Base-by-base conservation (phyloP, 2,113 vertebrate species). In the Oncorhynchus kisutch region DNA sequence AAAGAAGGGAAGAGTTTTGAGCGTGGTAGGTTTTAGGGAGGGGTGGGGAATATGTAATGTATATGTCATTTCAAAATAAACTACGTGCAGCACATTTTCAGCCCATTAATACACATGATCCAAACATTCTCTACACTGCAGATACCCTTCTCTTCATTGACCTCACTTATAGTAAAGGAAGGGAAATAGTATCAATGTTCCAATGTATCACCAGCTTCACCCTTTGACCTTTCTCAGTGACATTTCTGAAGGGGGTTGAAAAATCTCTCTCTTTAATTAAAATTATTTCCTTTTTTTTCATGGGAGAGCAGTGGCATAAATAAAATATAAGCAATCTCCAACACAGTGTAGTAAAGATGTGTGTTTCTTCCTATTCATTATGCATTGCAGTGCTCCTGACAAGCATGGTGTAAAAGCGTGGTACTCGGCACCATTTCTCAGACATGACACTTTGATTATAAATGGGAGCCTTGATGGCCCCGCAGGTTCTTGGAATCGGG, bases 81-180 rank as follows among this genome's bases (percentile, higher is more conserved):
- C 85, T 87, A 83, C 81, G 83, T 77, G 82, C 88, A 87, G 88
- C 87, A 88, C 86, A 84, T 76, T 88, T 87, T 74, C 76, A 75
- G 65, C 27, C 80, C 80, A 87, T 91, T 90, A 90, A 90, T 82
- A 89, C 45, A 89, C 74, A 79, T 82, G 80, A 88, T 81, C 80
- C 80, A 88, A 87, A 90, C 82, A 88, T 82, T 83, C 82, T 48
- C 89, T 86, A 86, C 88, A 87, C 84, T 88, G 88, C 80, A 73
- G 82, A 75, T 73, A 86, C 85, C 90, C 9, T 8, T 13, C 18
- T 92, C 83, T 83, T 85, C 27, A 27, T 92, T 84, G 84, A 84
- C 73, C 83, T 64, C 20, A 70, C 39, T 45, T 25, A 24, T 29
- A 70, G 79, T 80, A 74, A 88, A 84, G 80, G 76, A 74, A 57